Evolutionary conservation across 2,797 vertebrate genomes (phyloP).

Genomic region (Sparus aurata): DNA sequence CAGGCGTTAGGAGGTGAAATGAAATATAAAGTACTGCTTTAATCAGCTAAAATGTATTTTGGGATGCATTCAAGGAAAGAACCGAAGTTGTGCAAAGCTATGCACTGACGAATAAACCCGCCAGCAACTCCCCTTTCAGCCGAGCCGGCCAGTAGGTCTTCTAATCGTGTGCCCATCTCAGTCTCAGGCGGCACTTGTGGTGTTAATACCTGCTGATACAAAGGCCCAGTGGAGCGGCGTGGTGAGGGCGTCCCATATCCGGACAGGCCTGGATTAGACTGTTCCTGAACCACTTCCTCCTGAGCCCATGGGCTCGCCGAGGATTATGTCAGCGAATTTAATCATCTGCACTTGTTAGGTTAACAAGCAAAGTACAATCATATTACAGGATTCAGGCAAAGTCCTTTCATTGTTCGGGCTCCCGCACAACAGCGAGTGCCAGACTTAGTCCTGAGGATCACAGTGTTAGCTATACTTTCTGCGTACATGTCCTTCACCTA

Average conservation of each 20-base stretch:
- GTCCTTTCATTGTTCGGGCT: constrained; percentile 48
- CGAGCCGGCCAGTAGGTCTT: constrained; percentile 34
- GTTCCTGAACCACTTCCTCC: constrained; percentile 82
- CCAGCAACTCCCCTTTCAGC: constrained; percentile 42
- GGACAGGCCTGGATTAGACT: constrained; percentile 84
- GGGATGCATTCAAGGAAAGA: constrained; percentile 47
- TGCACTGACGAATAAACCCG: constrained; percentile 52
- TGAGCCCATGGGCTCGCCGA: constrained; percentile 68
- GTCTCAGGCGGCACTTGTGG: constrained; percentile 76
- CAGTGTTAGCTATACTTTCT: not conserved
- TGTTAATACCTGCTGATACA: constrained; percentile 84
- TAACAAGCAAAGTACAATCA: constrained; percentile 84
- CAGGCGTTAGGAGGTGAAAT: not conserved
- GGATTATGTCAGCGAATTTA: constrained; percentile 86
- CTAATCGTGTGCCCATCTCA: constrained; percentile 71
- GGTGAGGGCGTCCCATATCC: constrained; percentile 79
- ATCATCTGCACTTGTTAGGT: constrained; percentile 85
- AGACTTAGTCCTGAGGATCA: not conserved
- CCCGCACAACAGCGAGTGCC: constrained; percentile 28
- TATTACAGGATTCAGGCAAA: constrained; percentile 60
- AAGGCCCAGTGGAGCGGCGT: constrained; percentile 77
- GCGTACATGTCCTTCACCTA: not conserved
- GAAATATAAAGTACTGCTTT: constrained; percentile 26
- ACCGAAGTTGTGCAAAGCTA: constrained; percentile 56
- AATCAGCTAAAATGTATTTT: constrained; percentile 1